Conservation (phyloP, 2,888 invertebrate species). For the Drosophila melanosoma region DNA sequence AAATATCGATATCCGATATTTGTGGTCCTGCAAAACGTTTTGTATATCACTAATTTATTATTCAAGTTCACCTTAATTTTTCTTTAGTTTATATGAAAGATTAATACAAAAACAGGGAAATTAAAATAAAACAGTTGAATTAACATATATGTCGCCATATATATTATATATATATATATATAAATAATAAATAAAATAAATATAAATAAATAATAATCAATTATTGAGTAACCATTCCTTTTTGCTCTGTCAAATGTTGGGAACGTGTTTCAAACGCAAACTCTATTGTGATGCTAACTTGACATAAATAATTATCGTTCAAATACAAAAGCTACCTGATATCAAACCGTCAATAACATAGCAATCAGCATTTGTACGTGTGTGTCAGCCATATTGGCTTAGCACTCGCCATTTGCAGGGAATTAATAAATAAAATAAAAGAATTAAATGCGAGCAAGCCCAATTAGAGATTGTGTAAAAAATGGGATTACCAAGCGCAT, state of each 20-base stretch:
- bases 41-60: neutral
- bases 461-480: constrained; percentile 30
- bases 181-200: neutral
- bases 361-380: constrained; percentile 29
- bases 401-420: constrained; percentile 56
- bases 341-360: constrained; percentile 9
- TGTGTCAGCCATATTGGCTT: constrained; percentile 59
- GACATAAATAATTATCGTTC: neutral
- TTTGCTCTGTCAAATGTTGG: neutral
- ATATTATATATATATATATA: too few species aligned
- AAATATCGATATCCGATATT: neutral
- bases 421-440: constrained; percentile 61
- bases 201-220: neutral
- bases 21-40: neutral
- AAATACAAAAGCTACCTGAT: constrained; percentile 11
- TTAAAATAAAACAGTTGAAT: neutral
- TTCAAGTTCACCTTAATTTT: neutral
- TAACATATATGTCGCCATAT: neutral
- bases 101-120: neutral
- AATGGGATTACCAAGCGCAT: constrained; percentile 28
- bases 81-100: neutral
- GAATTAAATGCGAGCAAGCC: constrained; percentile 4
- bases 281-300: constrained; percentile 22
- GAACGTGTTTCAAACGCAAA: neutral
- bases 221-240: neutral